Conservation (phyloP, 1,140 invertebrate species). For the Oryzaephilus surinamensis region DNA sequence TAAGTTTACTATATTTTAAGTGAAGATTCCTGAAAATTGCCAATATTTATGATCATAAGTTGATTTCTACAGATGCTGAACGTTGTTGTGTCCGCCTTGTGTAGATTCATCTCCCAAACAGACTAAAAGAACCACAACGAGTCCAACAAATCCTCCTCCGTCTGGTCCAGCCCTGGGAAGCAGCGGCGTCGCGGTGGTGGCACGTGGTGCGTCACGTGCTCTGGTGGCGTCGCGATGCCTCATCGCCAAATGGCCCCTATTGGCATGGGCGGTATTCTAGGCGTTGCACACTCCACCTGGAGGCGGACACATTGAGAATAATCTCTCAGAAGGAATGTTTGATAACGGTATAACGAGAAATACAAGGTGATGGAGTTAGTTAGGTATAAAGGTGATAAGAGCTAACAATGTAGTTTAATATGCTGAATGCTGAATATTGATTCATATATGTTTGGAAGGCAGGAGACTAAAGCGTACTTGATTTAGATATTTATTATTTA, state of each 20-base stretch:
- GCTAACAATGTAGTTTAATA: too few species aligned
- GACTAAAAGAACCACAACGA: not conserved
- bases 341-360: too few species aligned
- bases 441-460: too few species aligned
- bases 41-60: conserved; percentile 16
- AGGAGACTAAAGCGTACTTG: too few species aligned
- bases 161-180: conserved; percentile 19
- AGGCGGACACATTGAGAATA: conserved; percentile 23
- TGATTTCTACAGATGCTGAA: conserved; percentile 10
- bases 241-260: conserved; percentile 19
- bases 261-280: conserved; percentile 26
- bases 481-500: too few species aligned
- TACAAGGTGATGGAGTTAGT: too few species aligned
- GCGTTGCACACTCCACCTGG: conserved; percentile 21
- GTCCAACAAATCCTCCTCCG: conserved; percentile 1
- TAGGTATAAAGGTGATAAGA: too few species aligned
- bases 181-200: conserved; percentile 15
- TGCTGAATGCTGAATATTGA: too few species aligned
- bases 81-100: conserved; percentile 15
- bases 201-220: conserved; percentile 28
- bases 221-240: conserved; percentile 28
- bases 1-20: too few species aligned
- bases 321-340: conserved; percentile 23
- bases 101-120: too few species aligned
- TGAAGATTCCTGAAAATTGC: too few species aligned